Evolutionary conservation across 2,888 invertebrate species (phyloP), one percentile per base, ranked within the genome.

Genomic region (Drosophila bunnanda): DNA sequence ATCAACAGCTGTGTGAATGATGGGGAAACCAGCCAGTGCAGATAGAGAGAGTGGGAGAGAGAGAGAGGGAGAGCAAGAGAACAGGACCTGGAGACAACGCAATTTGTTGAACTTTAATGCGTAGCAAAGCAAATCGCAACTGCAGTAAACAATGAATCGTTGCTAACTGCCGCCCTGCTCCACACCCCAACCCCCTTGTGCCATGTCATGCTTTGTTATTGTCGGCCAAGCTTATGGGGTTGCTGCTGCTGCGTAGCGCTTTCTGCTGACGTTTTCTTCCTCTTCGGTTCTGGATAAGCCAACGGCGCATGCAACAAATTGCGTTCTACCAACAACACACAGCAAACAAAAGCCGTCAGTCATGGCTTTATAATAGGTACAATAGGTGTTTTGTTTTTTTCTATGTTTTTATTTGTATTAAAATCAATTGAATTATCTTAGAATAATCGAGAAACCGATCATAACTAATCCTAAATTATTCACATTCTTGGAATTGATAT

Each of bases 1-100:
- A 88, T 88, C 77, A 76, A 75, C 85, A 88, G 77, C 72, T 76
- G 79, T 59, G 48, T 41, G 55, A 72, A 46, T 73, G 34, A 55
- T 54, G 30, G 20, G 15, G 22, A 65, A 17, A 46, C 13, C 28
- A 44, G 52, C n/a, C 15, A 50, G 17, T n/a, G 10, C 25, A n/a
- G n/a, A 36, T n/a, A 30, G 44, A 54, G 39, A 54, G 32, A 30
- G 44, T 50, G 39, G 50, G 32, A 64, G 59, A 34, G 20, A 53
- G 25, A 53, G 34, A 39, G 55, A 10, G 41, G n/a, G 38, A 50
- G 17, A 39, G 22, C 13, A 13, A 57, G 50, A 34, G 13, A 43
- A 30, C 62, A 77, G 77, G 77, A 80, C 52, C 64, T 65, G 53
- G 46, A 73, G 80, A 55, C 60, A 75, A 75, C 75, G 71, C 75